Evolutionary conservation across 1,140 invertebrate species (phyloP), one percentile per base, ranked within the genome.

Genomic region (Hypothenemus hampei): DNA sequence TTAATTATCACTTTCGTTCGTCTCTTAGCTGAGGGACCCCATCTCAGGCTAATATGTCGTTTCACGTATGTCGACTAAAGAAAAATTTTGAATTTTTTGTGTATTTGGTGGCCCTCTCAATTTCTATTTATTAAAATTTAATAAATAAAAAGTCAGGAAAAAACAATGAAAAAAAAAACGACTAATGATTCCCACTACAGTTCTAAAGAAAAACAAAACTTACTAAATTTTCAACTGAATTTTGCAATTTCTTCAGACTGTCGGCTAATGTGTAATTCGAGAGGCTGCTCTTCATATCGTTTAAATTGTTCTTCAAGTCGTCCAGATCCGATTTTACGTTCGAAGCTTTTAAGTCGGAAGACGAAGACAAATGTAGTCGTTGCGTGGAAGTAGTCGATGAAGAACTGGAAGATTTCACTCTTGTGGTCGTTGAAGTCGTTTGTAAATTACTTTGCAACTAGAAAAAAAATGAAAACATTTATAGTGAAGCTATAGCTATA

Each of bases 301-400:
- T 84, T 70, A 88, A 85, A 62, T 83, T 84, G 65, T 81, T 84
- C 70, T 87, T 84, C 35, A 88, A 76, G 59, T 87, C 84, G 54
- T 78, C 80, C 35, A 87, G 76, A 71, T 86, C 84, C n/a, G 81
- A 82, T 71, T 86, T 85, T 66, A 86, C 78, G 13, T 80, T 82
- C 49, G 80, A 81, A 44, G 82, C 80, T 68, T 83, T 83, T 72
- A 81, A 77, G 71, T 83, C 81, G 51, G 78, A 77, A n/a, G 77
- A 72, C 31, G 77, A 77, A 7, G 73, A 71, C 57, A 75, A 58
- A 43, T 64, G 60, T 13, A 61, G 41, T 35, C 64, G 63, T 22
- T 57, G 55, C 10, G 55, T 57, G 5, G 55, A 57, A 15, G 61
- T 60, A n/a, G 63, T 64, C 16, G 65, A 51, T 8, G 65, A 59